Conservation (phyloP, 2,888 invertebrate genomes). For the Melieria omissa region DNA sequence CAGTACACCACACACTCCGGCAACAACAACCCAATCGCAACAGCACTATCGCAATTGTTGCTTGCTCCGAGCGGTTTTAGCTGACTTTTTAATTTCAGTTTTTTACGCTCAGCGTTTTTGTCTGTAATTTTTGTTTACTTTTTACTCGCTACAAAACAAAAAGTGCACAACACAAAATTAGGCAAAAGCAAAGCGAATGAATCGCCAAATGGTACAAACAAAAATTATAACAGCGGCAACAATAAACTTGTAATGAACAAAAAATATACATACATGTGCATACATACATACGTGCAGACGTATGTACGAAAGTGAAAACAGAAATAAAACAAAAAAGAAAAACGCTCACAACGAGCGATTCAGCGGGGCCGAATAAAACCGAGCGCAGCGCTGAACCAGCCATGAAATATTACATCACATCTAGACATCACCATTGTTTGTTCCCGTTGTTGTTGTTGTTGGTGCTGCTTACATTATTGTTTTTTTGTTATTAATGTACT, state of each 20-base stretch:
- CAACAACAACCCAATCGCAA: neutral
- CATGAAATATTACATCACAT: no score
- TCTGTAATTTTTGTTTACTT: slow-evolving; percentile 11
- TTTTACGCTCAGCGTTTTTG: slow-evolving; percentile 2
- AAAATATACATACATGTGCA: neutral
- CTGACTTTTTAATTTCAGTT: neutral
- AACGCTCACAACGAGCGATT: no score
- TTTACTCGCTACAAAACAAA: slow-evolving; percentile 38
- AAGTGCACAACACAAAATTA: neutral
- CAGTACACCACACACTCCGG: neutral
- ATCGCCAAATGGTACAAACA: slow-evolving; percentile 14
- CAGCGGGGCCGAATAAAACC: no score
- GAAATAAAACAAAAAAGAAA: slow-evolving; percentile 20
- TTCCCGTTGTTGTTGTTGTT: no score
- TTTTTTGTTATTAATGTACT: no score
- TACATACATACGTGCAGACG: slow-evolving; percentile 6
- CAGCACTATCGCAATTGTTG: no score
- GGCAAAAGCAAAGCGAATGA: slow-evolving; percentile 19
- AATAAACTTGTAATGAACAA: slow-evolving; percentile 8
- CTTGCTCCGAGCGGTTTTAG: neutral
- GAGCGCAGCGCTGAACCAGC: no score
- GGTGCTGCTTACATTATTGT: no score
- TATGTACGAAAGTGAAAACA: slow-evolving; percentile 32
- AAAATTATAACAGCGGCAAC: slow-evolving; percentile 19
- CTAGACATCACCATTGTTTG: no score